phyloP scores from a whole-genome alignment of 2,888 invertebrate species.

The Cantharis rustica region DNA sequence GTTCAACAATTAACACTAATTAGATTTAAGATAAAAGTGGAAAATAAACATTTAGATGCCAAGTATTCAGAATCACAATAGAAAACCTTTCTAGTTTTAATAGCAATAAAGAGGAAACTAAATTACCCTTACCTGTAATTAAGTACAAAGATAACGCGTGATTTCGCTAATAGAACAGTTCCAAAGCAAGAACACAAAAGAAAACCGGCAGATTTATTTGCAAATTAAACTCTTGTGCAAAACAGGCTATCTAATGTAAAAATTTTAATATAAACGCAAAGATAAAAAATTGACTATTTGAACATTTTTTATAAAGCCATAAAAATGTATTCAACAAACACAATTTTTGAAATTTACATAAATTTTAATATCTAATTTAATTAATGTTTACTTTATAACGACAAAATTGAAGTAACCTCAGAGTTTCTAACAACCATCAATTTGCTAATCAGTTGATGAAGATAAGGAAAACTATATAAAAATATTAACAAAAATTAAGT shows the following conservation, averaged over 20 bases:
- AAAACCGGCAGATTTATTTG: slow-evolving; percentile 16
- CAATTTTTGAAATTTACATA: not conserved
- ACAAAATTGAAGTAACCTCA: not conserved
- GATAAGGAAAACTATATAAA: not conserved
- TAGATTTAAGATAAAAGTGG: slow-evolving; percentile 24
- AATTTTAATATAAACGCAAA: not conserved
- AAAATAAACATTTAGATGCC: slow-evolving; percentile 9
- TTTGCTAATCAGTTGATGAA: not conserved
- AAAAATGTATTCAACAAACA: not conserved
- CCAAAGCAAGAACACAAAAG: slow-evolving; percentile 8
- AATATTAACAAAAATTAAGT: slow-evolving; percentile 17
- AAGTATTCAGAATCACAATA: slow-evolving; percentile 9
- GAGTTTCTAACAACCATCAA: slow-evolving; percentile 3
- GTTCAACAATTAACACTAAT: slow-evolving; percentile 26
- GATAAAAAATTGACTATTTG: not conserved
- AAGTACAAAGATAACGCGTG: slow-evolving; percentile 17
- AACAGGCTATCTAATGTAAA: not conserved
- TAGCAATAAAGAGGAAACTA: slow-evolving; percentile 8
- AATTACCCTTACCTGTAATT: slow-evolving; percentile 8
- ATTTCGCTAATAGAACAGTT: slow-evolving; percentile 16
- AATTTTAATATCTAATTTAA: not conserved
- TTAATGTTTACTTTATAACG: not conserved
- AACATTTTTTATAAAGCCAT: not conserved
- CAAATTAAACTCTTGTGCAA: slow-evolving; percentile 8
- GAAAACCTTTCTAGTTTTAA: slow-evolving; percentile 16